phyloP scores from a whole-genome alignment of 2,797 vertebrate genomes.

The Tamandua tetradactyla region DNA sequence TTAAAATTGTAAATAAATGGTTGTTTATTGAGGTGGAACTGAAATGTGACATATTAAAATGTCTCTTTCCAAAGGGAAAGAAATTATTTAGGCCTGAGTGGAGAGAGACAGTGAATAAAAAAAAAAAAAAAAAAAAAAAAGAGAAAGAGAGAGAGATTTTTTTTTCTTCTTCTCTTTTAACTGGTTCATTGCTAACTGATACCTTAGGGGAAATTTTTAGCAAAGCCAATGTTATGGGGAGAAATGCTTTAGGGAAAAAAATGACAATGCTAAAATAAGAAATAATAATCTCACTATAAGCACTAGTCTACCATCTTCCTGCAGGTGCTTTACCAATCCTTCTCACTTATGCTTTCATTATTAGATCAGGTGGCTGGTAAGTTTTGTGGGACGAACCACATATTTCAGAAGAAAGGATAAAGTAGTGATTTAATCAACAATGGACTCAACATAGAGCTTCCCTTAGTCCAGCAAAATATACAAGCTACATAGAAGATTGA shows the following conservation, averaged over 20 bases:
- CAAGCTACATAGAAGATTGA: not conserved
- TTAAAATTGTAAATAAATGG: slow-evolving; percentile 89
- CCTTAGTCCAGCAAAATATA: not conserved
- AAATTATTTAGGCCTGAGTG: slow-evolving; percentile 83
- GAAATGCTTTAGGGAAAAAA: slow-evolving; percentile 20
- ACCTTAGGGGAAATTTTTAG: slow-evolving; percentile 17
- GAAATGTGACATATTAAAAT: slow-evolving; percentile 88
- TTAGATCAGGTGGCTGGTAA: not conserved
- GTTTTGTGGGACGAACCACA: not conserved
- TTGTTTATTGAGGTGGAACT: slow-evolving; percentile 88
- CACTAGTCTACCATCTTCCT: not conserved
- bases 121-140: not conserved
- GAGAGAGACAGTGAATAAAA: slow-evolving; percentile 67
- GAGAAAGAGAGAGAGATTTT: too few relatives aligned
- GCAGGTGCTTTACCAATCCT: not conserved
- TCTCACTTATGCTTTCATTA: not conserved
- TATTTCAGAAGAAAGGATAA: not conserved
- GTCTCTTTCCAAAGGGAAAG: slow-evolving; percentile 82
- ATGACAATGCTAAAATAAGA: slow-evolving; percentile 34
- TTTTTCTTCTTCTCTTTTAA: slow-evolving; percentile 75
- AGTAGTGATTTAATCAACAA: not conserved
- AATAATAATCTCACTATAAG: slow-evolving; percentile 2
- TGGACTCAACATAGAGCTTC: not conserved
- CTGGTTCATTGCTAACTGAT: slow-evolving; percentile 78
- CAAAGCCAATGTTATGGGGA: not conserved